Base-by-base conservation (phyloP, 2,888 invertebrate species). In the Caenorhabditis sulstoni region DNA sequence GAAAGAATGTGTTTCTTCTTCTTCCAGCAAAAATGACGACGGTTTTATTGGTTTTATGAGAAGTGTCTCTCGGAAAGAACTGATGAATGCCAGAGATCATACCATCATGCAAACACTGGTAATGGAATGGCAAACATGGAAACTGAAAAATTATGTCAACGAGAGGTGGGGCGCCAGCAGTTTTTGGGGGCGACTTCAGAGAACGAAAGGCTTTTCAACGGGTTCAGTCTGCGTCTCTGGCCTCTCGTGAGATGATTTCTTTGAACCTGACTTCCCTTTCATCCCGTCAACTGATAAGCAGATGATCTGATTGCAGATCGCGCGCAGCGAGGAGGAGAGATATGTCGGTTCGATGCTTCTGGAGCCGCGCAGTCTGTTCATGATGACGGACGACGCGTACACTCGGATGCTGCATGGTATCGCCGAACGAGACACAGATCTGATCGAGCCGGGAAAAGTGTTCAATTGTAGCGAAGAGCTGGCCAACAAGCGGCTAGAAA, bases 311-410 rank as follows among this genome's bases (percentile, higher is more conserved):
- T 70, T 71, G 50, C 77, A 77, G 77, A 66, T 44, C 35, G 37
- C 41, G 18, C 37, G 20, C 44, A 61, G 68, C 35, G 74, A 79
- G 22, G 64, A 67, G 20, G 68, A 79, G n/a, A 39, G 79, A 35
- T 74, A 76, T 52, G 78, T 87, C 18, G 89, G 88, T 1, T 89
- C 89, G 29, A 79, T 98, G 67, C 91, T 97, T 37, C 91, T 98
- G 70, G 95, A 97, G 91, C 94, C 94, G 14, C 93, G 96, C 85
- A 97, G 97, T 92, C 92, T 98, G 53, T 92, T 98, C 14, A 92
- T 99, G 52, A 92, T 98, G 18, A 93, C 94, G 91, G 94, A 95
- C 85, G 93, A 94, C 64, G 93, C 97, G 85, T 99, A 97, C 91
- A 93, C 92, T 59, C 92, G 94, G 20, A 78, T 81, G 91, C 92